These are phyloP conservation scores for Dufourea novaeangliae DNA, from an alignment of 1,140 invertebrate genomes.

Conservation along the genomic window DNA sequence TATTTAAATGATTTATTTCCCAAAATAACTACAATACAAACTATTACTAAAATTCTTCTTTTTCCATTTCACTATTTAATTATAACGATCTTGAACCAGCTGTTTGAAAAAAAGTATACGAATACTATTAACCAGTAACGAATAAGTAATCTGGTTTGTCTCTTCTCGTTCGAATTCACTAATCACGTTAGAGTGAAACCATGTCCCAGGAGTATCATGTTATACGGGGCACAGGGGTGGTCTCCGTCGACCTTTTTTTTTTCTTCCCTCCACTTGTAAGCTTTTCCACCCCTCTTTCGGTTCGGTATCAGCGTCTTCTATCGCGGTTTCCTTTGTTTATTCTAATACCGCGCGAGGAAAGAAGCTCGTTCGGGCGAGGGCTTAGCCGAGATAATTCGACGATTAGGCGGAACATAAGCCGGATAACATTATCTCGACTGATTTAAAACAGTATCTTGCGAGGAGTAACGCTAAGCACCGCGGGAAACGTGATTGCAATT, in stretches of 20 bases:
- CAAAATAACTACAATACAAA: no score
- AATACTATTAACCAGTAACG: not conserved
- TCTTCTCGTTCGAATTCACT: conserved; percentile 6
- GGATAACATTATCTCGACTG: conserved; percentile 54
- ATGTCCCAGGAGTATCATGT: not conserved
- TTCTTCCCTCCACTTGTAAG: not conserved
- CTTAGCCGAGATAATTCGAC: conserved; percentile 49
- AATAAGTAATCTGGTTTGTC: conserved; percentile 6
- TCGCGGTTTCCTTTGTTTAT: conserved; percentile 29
- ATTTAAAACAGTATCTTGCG: conserved; percentile 65
- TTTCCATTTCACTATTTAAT: no score
- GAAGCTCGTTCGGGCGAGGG: conserved; percentile 28
- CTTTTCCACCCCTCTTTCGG: not conserved
- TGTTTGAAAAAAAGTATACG: no score
- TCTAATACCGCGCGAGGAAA: conserved; percentile 31
- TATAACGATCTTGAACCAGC: no score
- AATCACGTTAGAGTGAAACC: conserved; percentile 1
- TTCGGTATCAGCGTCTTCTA: not conserved
- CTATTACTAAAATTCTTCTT: no score
- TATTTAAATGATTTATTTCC: no score
- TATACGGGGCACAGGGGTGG: not conserved
- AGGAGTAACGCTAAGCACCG: conserved; percentile 59
- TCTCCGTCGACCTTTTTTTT: not conserved
- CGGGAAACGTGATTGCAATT: conserved; percentile 67
- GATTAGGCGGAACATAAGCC: conserved; percentile 41